These are phyloP conservation scores for Lepidurus packardi DNA, from an alignment of 1,140 invertebrate species.

Conservation along the genomic window DNA sequence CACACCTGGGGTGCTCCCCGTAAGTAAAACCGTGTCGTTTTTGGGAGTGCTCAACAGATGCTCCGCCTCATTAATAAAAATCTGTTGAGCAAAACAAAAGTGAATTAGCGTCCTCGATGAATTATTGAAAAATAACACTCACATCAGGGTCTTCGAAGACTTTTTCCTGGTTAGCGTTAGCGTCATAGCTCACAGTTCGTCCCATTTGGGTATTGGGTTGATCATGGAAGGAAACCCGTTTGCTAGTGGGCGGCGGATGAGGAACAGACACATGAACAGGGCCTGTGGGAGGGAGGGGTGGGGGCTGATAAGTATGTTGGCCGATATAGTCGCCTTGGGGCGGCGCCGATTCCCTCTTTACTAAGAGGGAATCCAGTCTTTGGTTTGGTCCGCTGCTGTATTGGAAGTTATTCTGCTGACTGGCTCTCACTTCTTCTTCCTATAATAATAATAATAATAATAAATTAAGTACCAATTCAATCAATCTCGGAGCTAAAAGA, in stretches of 20 bases:
- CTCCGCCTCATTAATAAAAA: slow-evolving; percentile 73
- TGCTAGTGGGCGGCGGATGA: slow-evolving; percentile 39
- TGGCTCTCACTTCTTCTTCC: slow-evolving; percentile 34
- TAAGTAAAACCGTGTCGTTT: slow-evolving; percentile 48
- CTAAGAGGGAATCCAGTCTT: slow-evolving; percentile 26
- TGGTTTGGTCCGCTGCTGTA: slow-evolving; percentile 38
- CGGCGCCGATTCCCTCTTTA: neutral
- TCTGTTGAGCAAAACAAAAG: slow-evolving; percentile 51
- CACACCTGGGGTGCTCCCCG: slow-evolving; percentile 69
- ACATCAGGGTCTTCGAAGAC: slow-evolving; percentile 75
- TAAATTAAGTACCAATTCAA: neutral
- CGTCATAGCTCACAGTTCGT: slow-evolving; percentile 36
- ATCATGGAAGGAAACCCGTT: slow-evolving; percentile 58
- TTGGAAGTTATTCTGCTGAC: slow-evolving; percentile 38
- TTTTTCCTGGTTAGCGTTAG: slow-evolving; percentile 50
- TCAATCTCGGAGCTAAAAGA: neutral
- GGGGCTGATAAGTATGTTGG: neutral
- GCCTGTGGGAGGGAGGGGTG: slow-evolving; percentile 35
- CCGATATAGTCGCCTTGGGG: neutral
- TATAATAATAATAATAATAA: slow-evolving; percentile 25
- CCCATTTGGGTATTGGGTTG: neutral
- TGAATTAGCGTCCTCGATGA: neutral
- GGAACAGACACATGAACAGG: slow-evolving; percentile 31
- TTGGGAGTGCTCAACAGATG: slow-evolving; percentile 63
- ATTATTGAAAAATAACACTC: slow-evolving; percentile 45